Evolutionary conservation across 2,797 vertebrate genomes (phyloP), one percentile per base, ranked within the genome.

Genomic region (Lophura swinhoii): DNA sequence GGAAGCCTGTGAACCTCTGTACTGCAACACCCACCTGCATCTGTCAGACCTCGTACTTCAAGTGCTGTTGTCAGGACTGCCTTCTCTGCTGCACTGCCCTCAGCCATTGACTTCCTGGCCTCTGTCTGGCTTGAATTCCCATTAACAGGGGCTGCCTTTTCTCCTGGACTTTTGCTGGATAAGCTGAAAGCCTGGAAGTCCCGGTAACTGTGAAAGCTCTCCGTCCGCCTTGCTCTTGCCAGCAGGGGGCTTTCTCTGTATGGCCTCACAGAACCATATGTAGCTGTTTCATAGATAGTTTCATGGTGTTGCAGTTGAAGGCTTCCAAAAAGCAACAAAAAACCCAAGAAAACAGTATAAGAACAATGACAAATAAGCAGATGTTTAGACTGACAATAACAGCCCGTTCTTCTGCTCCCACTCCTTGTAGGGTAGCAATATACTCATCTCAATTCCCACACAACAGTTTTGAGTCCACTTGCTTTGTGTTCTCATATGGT

Each of bases 211-310:
- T 99, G 98, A 94, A 99, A 99, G 95, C 99, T 99, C 97, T 99
- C 99, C 0, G 99, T 99, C 87, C 99, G 97, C 51, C 99, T 97
- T 3, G 99, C 99, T 18, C 99, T 98, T 60, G 99, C 99, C 97
- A 99, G 91, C n/a, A 99, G 95, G 33, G 99, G 99, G 82, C 99
- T 99, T 96, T 99, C 99, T 87, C 99, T 98, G 97, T 99, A 99
- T 1, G 99, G 99, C 44, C 99, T 97, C 81, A 99, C 96, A 3
- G 99, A 98, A 43, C 99, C 99, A 0, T 99, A 99, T 0, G 99
- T 99, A 22, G 99, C 98, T 12, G 97, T 97, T 97, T 99, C 99
- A 0, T 98, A 98, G 82, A 98, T 97, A 43, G 98, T 97, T 81
- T 99, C 99, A 0, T 98, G 98, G 60, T 98, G 96, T 95, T 99